Conservation (phyloP, 2,113 vertebrate genomes). For the Pollimyrus isidori region DNA sequence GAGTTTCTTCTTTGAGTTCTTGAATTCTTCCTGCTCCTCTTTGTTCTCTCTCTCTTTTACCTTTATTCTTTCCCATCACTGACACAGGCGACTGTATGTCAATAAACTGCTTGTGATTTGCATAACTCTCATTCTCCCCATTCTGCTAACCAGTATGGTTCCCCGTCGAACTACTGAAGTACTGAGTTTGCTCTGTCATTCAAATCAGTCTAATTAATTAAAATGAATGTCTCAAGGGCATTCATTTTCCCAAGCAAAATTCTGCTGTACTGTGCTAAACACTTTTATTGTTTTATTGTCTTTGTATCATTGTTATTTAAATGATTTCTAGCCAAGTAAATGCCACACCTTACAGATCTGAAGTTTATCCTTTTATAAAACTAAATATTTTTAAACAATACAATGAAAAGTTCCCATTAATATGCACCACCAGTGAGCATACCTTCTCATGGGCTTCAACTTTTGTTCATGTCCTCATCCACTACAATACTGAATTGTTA, state of each 20-base stretch:
- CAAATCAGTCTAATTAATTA: background rate
- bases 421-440: background rate
- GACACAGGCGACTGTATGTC: background rate
- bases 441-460: background rate
- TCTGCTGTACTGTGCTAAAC: background rate
- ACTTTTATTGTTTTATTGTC: background rate
- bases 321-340: background rate
- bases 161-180: background rate
- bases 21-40: background rate
- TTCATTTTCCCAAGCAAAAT: background rate
- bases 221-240: background rate
- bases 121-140: background rate
- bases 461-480: background rate
- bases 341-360: background rate
- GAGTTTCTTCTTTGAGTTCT: background rate
- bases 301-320: background rate
- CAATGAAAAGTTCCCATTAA: background rate
- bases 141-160: background rate
- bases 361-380: background rate
- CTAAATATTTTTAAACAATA: background rate
- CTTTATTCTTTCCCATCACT: background rate
- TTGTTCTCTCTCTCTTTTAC: background rate
- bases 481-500: background rate
- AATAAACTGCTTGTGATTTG: background rate
- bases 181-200: background rate